Conservation (phyloP, 2,797 vertebrate species). For the Pseudomugil tenellus region DNA sequence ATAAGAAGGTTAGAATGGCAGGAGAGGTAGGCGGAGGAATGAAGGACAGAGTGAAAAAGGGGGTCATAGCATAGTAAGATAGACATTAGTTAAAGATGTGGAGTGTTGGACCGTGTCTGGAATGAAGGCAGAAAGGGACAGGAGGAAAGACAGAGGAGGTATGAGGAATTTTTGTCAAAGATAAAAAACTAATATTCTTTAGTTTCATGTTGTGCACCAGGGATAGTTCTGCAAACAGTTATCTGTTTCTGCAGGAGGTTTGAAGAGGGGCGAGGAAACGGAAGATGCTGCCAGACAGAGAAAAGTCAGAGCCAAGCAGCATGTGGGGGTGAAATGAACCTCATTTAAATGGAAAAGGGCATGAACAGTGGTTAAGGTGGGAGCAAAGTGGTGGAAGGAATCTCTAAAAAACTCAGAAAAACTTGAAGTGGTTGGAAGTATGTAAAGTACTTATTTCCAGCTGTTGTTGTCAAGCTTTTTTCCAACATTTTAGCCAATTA, state of each 20-base stretch:
- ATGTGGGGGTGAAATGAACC: constrained; percentile 3
- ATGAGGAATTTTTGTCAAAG: constrained; percentile 8
- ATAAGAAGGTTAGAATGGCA: constrained; percentile 12
- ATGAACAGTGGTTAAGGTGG: background rate
- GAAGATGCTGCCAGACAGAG: constrained; percentile 4
- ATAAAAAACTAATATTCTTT: constrained; percentile 12
- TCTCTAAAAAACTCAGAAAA: background rate
- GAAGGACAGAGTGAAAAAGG: constrained; percentile 25
- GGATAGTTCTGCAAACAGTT: background rate
- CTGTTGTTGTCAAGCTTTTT: background rate
- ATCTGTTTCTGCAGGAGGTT: constrained; percentile 2
- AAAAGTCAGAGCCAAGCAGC: background rate
- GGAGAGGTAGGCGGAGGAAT: constrained; percentile 5
- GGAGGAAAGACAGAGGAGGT: constrained; percentile 11
- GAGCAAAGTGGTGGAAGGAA: background rate
- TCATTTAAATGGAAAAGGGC: background rate
- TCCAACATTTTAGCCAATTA: background rate
- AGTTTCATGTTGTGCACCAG: background rate
- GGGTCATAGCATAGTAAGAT: constrained; percentile 39
- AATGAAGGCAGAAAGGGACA: constrained; percentile 31
- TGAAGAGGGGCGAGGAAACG: background rate
- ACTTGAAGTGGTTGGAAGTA: background rate
- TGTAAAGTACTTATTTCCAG: constrained; percentile 8
- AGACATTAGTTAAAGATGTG: constrained; percentile 57
- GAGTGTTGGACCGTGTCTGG: constrained; percentile 40